These are phyloP conservation scores for Armadillidium nasatum DNA, from an alignment of 1,140 invertebrate genomes.

Conservation along the genomic window DNA sequence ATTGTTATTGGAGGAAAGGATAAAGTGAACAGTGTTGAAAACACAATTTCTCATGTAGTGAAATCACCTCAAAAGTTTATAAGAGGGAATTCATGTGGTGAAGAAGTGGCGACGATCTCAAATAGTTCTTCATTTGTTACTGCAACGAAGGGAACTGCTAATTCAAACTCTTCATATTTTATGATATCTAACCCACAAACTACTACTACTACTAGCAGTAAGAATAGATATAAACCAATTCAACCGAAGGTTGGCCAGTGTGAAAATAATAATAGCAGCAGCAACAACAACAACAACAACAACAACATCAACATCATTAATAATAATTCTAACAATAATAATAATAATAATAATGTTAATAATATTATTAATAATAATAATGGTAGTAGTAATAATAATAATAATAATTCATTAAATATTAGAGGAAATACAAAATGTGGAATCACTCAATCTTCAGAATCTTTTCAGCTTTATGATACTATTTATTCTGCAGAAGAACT, in stretches of 20 bases:
- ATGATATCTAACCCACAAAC: background rate
- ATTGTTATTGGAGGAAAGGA: background rate
- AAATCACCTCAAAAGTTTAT: background rate
- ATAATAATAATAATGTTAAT: no score
- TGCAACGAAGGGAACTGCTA: background rate
- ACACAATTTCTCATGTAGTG: background rate
- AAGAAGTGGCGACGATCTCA: background rate
- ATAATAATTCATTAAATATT: no score
- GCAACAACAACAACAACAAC: constrained; percentile 2
- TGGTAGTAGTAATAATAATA: no score
- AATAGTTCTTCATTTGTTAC: no score
- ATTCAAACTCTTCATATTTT: background rate
- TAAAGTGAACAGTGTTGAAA: background rate
- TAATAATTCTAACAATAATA: no score
- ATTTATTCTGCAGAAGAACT: constrained; percentile 29
- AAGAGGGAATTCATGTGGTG: background rate
- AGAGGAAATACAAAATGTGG: no score
- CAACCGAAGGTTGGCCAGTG: background rate
- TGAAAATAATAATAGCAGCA: constrained; percentile 22
- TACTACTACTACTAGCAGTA: background rate
- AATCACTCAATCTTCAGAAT: background rate
- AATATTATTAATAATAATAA: no score
- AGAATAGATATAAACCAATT: constrained; percentile 4
- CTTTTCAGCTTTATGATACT: background rate
- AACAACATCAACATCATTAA: no score